These are phyloP conservation scores for Cryptotis parvus DNA, from an alignment of 2,113 vertebrate genomes.

Conservation along the genomic window DNA sequence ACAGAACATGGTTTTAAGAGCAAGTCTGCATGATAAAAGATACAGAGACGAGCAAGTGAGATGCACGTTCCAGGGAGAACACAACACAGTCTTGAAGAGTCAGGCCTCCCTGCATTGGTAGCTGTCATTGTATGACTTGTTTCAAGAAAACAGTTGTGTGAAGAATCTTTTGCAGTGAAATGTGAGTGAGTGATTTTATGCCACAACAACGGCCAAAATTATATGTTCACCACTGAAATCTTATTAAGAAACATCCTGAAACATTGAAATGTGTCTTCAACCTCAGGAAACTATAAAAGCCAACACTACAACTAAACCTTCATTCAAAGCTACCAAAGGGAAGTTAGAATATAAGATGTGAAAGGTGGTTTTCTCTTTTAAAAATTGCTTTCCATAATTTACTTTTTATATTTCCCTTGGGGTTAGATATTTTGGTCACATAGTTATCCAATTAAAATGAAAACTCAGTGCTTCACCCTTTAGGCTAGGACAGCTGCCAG, in stretches of 20 bases:
- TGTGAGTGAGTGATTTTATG: background rate
- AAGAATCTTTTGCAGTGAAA: constrained; percentile 30
- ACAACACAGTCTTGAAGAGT: too few relatives aligned
- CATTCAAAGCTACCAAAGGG: constrained; percentile 76
- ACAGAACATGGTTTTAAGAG: too few relatives aligned
- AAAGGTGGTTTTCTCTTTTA: constrained; percentile 81
- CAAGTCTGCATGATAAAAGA: too few relatives aligned
- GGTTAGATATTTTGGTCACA: constrained; percentile 88
- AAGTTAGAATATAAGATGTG: constrained; percentile 77
- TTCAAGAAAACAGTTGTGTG: background rate
- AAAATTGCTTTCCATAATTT: constrained; percentile 86
- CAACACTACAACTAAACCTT: constrained; percentile 73
- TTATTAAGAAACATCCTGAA: constrained; percentile 43
- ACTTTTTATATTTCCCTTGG: constrained; percentile 84
- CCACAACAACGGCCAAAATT: background rate
- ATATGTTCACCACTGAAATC: background rate
- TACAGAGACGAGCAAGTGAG: too few relatives aligned
- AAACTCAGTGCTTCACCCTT: constrained; percentile 87
- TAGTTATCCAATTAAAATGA: constrained; percentile 90
- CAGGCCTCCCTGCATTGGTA: background rate
- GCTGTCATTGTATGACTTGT: constrained; percentile 26
- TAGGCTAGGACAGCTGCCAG: constrained; percentile 88
- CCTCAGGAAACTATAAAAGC: constrained; percentile 44
- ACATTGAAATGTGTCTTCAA: constrained; percentile 42
- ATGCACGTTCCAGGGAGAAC: too few relatives aligned